Conservation (phyloP, 2,113 vertebrate genomes). For the Apaloderma vittatum region DNA sequence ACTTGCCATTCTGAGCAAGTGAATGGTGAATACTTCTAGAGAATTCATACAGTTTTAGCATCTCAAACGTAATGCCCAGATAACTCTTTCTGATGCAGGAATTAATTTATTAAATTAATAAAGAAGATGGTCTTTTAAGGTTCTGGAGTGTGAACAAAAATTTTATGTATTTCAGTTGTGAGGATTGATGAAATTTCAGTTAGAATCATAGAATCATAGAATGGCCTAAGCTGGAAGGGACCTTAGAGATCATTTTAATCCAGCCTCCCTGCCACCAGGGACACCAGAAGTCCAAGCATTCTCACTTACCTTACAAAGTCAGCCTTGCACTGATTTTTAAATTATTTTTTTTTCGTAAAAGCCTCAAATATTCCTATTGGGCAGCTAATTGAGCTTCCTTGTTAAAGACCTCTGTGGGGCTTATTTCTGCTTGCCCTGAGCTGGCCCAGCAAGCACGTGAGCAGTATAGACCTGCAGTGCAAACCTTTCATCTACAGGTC, state of each 20-base stretch:
- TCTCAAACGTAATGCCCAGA: background rate
- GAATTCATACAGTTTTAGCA: background rate
- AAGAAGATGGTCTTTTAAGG: background rate
- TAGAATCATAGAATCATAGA: no score
- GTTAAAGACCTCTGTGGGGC: background rate
- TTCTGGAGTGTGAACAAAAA: background rate
- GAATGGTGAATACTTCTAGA: constrained; percentile 16
- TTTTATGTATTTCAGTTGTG: background rate
- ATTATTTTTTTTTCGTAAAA: background rate
- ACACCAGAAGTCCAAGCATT: background rate
- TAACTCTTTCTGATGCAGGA: background rate
- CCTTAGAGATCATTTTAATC: no score
- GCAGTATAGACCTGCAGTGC: rapidly evolving
- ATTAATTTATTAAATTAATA: background rate
- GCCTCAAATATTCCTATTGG: background rate
- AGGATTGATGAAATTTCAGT: background rate
- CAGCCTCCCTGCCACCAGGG: no score
- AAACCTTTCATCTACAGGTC: background rate
- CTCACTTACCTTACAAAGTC: background rate
- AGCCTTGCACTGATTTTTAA: background rate
- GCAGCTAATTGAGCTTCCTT: background rate
- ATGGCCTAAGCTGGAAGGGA: no score
- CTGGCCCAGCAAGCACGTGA: background rate
- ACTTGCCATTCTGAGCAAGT: constrained; percentile 15
- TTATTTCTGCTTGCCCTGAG: background rate